Evolutionary conservation across 2,797 vertebrate species (phyloP), one percentile per base, ranked within the genome.

Genomic region (Ibycter americanus): DNA sequence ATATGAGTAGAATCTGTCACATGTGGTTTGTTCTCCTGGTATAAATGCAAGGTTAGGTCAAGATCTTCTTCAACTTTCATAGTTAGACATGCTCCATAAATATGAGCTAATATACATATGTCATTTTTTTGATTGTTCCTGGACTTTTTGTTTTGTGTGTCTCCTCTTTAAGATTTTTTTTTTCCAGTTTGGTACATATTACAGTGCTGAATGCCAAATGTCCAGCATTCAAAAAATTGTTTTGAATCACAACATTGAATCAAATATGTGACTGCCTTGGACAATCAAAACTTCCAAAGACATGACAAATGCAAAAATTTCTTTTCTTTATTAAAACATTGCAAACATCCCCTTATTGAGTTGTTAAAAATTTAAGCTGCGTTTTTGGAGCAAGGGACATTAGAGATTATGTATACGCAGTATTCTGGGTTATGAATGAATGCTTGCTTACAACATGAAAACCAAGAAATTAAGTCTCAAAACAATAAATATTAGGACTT

Each of bases 1-100:
- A 56, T 63, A 63, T 31, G n/a, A 90, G 87, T 93, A 92, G 73
- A 92, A 82, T 68, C 73, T 94, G 90, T 96, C 96, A 95, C 63
- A 92, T 84, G 36, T 15, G 38, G 93, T 97, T 97, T 92, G 63
- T 65, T 93, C 67, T 90, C 61, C 62, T 10, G 26, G 44, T 51
- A 44, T 40, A 63, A 87, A 84, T 49, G 15, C 59, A 93, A 93
- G 90, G 90, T 90, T 83, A 96, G 81, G 73, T 92, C 83, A 85
- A 90, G 93, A 78, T 78, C 74, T 90, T 94, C 83, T 95, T 79
- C 88, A 79, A 8, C 54, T 89, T 95, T 87, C 78, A 54, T 38
- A 46, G 83, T 65, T 76, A 90, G 70, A 80, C 23, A 25, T 11
- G 29, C 8, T 83, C 3, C n/a, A 20, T 52, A 80, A 84, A 92